These are phyloP conservation scores for Pyrgus malvae DNA, from an alignment of 2,888 invertebrate species.

Conservation along the genomic window DNA sequence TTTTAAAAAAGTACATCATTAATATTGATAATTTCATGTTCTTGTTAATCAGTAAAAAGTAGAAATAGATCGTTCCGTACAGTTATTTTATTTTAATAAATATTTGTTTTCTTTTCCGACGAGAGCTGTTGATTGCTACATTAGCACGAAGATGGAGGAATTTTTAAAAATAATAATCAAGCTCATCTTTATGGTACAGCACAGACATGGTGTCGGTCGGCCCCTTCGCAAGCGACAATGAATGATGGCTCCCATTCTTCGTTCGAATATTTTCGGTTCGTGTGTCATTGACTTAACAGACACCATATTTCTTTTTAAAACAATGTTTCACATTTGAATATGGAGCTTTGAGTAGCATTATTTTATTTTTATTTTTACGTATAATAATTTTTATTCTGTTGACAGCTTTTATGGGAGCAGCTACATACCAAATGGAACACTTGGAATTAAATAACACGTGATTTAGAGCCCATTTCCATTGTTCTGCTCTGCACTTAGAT, in stretches of 20 bases:
- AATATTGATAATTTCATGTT: no score
- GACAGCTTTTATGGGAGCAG: conserved; percentile 2
- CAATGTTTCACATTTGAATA: conserved; percentile 20
- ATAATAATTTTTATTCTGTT: conserved; percentile 10
- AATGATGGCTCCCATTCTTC: conserved; percentile 56
- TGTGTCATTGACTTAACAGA: conserved; percentile 50
- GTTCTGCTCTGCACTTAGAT: no score
- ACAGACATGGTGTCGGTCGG: conserved; percentile 20
- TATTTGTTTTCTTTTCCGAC: neutral
- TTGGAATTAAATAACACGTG: no score
- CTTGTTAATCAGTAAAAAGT: no score
- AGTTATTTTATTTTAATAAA: no score
- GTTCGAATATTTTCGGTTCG: conserved; percentile 48
- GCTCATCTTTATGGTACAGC: conserved; percentile 14
- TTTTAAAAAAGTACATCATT: no score
- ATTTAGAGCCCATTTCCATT: no score
- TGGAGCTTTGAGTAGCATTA: conserved; percentile 5
- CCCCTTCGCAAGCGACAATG: conserved; percentile 47
- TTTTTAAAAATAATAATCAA: conserved; percentile 20
- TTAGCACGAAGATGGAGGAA: neutral
- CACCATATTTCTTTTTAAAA: conserved; percentile 34
- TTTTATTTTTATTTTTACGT: conserved; percentile 17
- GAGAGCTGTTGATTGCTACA: neutral
- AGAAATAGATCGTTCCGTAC: no score
- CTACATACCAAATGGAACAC: no score